These are phyloP conservation scores for Anabas testudineus DNA, from an alignment of 2,797 vertebrate species.

Conservation along the genomic window DNA sequence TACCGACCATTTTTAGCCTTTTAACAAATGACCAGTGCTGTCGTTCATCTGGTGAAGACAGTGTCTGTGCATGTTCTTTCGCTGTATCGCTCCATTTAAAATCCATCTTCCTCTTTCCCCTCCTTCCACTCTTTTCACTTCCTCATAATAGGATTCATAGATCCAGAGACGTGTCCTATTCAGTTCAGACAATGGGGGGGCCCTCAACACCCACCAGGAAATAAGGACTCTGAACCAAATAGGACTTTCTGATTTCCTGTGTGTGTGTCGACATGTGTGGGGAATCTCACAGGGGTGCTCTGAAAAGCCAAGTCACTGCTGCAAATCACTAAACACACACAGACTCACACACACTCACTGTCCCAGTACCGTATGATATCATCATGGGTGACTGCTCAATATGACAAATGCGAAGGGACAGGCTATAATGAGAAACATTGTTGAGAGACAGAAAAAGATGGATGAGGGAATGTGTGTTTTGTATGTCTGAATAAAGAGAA, in stretches of 20 bases:
- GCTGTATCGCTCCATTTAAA: slow-evolving; percentile 38
- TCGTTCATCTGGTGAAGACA: background rate
- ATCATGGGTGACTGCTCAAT: slow-evolving; percentile 63
- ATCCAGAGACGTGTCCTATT: slow-evolving; percentile 64
- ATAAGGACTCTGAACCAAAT: slow-evolving; percentile 50
- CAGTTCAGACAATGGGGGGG: slow-evolving; percentile 61
- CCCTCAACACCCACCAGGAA: slow-evolving; percentile 59
- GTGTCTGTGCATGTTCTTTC: slow-evolving; percentile 2
- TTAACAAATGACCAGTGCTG: slow-evolving; percentile 1
- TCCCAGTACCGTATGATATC: slow-evolving; percentile 45
- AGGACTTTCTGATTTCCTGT: slow-evolving; percentile 43
- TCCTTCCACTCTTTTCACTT: slow-evolving; percentile 65
- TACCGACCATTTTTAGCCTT: background rate
- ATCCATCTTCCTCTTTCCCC: slow-evolving; percentile 29
- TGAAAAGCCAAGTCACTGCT: slow-evolving; percentile 35
- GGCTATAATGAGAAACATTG: slow-evolving; percentile 66
- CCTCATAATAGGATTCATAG: slow-evolving; percentile 69
- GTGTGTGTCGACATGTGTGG: slow-evolving; percentile 13
- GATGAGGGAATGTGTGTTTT: slow-evolving; percentile 25
- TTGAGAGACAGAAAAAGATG: slow-evolving; percentile 35
- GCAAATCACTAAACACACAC: slow-evolving; percentile 12
- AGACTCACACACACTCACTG: slow-evolving; percentile 20
- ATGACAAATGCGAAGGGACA: slow-evolving; percentile 72
- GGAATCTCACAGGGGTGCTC: slow-evolving; percentile 25
- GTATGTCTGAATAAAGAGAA: slow-evolving; percentile 8